Percentiles rank a stretch among this genome's conserved stretches.
These are phyloP conservation scores for Phalanger gymnotis DNA, from an alignment of 2,797 vertebrate species.

Conservation along the genomic window DNA sequence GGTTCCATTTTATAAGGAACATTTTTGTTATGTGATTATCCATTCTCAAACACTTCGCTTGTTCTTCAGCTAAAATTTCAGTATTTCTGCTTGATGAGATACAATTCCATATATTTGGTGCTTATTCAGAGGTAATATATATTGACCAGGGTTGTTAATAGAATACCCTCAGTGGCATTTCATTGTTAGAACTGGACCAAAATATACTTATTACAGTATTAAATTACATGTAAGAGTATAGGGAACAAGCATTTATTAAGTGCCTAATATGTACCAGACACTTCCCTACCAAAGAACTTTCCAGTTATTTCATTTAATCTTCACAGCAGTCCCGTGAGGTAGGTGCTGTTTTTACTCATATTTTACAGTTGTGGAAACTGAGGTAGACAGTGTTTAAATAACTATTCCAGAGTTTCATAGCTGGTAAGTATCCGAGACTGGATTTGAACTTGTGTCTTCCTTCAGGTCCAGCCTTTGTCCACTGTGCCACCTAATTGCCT, in stretches of 20 bases:
- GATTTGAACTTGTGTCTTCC: neutral
- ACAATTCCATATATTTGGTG: neutral
- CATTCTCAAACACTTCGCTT: neutral
- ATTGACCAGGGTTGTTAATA: neutral
- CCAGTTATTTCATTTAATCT: neutral
- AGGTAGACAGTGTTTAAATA: neutral
- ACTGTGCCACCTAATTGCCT: neutral
- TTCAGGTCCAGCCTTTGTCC: neutral
- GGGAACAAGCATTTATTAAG: neutral
- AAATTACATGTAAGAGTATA: neutral
- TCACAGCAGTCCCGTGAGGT: neutral
- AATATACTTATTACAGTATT: neutral
- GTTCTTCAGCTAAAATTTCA: neutral
- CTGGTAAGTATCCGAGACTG: neutral
- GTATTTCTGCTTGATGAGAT: neutral
- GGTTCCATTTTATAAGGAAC: neutral
- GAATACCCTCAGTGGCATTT: neutral
- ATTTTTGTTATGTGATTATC: neutral
- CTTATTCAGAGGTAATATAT: neutral
- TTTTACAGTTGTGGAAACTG: neutral
- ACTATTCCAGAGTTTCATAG: neutral
- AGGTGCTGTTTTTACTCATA: neutral
- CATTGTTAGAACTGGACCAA: neutral
- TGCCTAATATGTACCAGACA: slow-evolving; percentile 24
- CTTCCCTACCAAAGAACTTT: neutral